phyloP scores from a whole-genome alignment of 2,888 invertebrate genomes.

The Therioaphis trifolii region DNA sequence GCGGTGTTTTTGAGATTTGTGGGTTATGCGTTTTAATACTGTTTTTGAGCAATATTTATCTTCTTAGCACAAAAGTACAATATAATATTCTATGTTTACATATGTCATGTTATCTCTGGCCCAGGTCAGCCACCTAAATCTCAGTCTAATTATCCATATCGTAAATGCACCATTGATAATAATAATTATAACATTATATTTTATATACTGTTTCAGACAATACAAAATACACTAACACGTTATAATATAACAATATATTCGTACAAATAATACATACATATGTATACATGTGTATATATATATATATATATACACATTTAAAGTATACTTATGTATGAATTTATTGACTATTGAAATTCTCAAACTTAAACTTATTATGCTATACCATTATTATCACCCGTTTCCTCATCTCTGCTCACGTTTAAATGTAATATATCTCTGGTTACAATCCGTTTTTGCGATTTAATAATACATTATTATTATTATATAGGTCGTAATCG shows the following conservation, averaged over 20 bases:
- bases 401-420: slow-evolving; percentile 2
- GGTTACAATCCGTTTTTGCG: neutral
- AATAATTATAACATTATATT: slow-evolving; percentile 23
- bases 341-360: slow-evolving; percentile 28
- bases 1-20: slow-evolving; percentile 56
- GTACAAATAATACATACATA: slow-evolving; percentile 4
- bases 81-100: slow-evolving; percentile 31
- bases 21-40: slow-evolving; percentile 56
- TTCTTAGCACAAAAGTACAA: slow-evolving; percentile 57
- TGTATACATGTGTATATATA: slow-evolving; percentile 4
- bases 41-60: slow-evolving; percentile 63
- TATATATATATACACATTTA: no score
- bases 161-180: slow-evolving; percentile 48
- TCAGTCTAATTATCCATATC: slow-evolving; percentile 55
- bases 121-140: slow-evolving; percentile 24
- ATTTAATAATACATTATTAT: slow-evolving; percentile 21
- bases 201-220: slow-evolving; percentile 30
- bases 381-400: slow-evolving; percentile 46
- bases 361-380: slow-evolving; percentile 16
- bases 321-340: no score
- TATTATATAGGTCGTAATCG: slow-evolving; percentile 20
- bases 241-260: slow-evolving; percentile 26
- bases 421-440: slow-evolving; percentile 19
- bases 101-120: slow-evolving; percentile 51
- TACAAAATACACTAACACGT: slow-evolving; percentile 30